These are phyloP conservation scores for Hypena proboscidalis DNA, from an alignment of 2,888 invertebrate genomes.

Conservation along the genomic window DNA sequence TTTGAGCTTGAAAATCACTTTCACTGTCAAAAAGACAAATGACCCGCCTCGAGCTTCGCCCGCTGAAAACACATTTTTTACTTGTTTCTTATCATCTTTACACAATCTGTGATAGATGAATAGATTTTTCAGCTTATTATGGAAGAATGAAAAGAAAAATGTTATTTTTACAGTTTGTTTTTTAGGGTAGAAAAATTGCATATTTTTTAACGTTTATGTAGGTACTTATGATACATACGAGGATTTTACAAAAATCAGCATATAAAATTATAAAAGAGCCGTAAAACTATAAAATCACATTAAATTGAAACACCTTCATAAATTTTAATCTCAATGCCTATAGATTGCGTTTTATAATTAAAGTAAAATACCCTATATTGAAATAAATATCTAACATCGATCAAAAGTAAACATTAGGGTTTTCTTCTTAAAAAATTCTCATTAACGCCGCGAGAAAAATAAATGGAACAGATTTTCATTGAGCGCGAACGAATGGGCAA, in stretches of 20 bases:
- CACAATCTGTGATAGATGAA: constrained; percentile 24
- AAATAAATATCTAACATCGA: not conserved
- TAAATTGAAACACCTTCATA: no score
- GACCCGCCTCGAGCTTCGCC: constrained; percentile 35
- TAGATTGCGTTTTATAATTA: no score
- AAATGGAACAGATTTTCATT: constrained; percentile 84
- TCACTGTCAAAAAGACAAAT: constrained; percentile 51
- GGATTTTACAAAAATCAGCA: no score
- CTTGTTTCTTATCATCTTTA: constrained; percentile 28
- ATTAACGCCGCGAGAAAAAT: constrained; percentile 72
- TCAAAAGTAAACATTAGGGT: no score
- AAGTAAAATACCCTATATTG: no score
- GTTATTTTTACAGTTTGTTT: no score
- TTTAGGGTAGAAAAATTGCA: no score
- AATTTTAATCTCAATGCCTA: not conserved
- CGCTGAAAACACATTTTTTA: constrained; percentile 43
- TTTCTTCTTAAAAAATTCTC: constrained; percentile 62
- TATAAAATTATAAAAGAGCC: no score
- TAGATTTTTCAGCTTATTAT: not conserved
- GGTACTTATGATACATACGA: no score
- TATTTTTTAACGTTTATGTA: no score
- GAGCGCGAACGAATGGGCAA: constrained; percentile 77
- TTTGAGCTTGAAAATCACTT: constrained; percentile 46
- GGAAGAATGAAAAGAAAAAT: not conserved
- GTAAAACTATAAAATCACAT: no score